Conservation (phyloP, 1,140 invertebrate genomes). For the Triops longicaudatus region DNA sequence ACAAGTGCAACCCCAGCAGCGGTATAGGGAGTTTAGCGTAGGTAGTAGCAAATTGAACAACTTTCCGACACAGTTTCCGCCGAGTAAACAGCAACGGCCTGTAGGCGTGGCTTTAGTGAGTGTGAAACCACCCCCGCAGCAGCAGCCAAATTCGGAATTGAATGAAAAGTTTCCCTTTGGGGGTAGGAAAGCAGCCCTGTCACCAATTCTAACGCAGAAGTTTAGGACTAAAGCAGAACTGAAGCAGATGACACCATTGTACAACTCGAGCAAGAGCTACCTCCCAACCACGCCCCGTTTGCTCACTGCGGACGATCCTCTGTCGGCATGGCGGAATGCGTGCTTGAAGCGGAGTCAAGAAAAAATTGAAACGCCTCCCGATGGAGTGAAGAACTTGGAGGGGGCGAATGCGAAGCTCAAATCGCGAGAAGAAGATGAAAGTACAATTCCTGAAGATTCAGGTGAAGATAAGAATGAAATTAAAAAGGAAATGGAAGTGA, state of each 20-base stretch:
- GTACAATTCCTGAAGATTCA: too few species aligned
- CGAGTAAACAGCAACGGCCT: background rate
- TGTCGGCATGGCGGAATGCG: background rate
- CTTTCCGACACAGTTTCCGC: background rate
- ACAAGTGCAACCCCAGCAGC: slow-evolving; percentile 17
- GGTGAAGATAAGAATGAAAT: too few species aligned
- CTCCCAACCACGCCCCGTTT: background rate
- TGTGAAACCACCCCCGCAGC: background rate
- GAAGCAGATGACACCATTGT: slow-evolving; percentile 10
- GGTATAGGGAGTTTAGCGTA: background rate
- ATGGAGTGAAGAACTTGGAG: background rate
- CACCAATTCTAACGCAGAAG: background rate
- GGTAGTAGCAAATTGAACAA: background rate
- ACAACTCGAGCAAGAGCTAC: background rate
- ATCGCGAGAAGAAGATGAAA: background rate
- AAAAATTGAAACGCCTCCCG: background rate
- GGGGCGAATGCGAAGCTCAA: background rate
- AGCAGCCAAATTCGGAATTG: background rate
- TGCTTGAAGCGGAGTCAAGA: background rate
- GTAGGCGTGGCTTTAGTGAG: slow-evolving; percentile 19
- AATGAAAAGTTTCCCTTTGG: background rate
- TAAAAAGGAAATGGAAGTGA: too few species aligned
- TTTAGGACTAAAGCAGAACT: slow-evolving; percentile 22
- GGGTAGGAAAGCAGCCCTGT: background rate
- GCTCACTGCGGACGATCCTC: background rate